phyloP scores from a whole-genome alignment of 2,888 invertebrate species.

The Phyllotreta striolata region DNA sequence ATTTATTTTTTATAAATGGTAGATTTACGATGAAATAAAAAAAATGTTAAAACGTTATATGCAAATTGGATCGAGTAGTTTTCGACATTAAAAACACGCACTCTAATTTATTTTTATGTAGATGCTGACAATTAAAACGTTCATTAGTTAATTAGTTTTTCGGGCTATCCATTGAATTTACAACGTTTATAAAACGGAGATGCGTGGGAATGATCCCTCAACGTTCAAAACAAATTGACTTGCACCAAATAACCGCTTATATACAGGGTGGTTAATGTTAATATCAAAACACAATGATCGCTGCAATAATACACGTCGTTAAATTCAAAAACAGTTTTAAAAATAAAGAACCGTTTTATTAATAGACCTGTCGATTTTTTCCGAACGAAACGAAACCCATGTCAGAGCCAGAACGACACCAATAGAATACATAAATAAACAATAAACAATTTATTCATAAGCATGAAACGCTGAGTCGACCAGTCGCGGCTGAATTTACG shows the following conservation, averaged over 20 bases:
- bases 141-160: conserved; percentile 36
- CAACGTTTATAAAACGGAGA: not conserved
- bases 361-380: conserved; percentile 1
- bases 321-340: too few relatives aligned
- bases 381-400: too few relatives aligned
- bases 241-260: too few relatives aligned
- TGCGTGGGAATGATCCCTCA: too few relatives aligned
- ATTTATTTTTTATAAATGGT: too few relatives aligned
- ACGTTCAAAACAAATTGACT: too few relatives aligned
- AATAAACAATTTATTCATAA: conserved; percentile 43
- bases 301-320: too few relatives aligned
- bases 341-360: conserved; percentile 3
- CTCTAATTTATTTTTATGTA: conserved; percentile 37
- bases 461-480: not conserved
- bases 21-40: too few relatives aligned
- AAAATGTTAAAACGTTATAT: too few relatives aligned
- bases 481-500: too few relatives aligned
- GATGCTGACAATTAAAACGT: conserved; percentile 33
- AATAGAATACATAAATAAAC: conserved; percentile 40
- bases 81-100: conserved; percentile 3
- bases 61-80: not conserved
- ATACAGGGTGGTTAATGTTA: too few relatives aligned
- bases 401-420: conserved; percentile 33
- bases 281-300: too few relatives aligned
- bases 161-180: conserved; percentile 28